Conservation (phyloP, 2,797 vertebrate genomes). For the Tragopan temminckii region DNA sequence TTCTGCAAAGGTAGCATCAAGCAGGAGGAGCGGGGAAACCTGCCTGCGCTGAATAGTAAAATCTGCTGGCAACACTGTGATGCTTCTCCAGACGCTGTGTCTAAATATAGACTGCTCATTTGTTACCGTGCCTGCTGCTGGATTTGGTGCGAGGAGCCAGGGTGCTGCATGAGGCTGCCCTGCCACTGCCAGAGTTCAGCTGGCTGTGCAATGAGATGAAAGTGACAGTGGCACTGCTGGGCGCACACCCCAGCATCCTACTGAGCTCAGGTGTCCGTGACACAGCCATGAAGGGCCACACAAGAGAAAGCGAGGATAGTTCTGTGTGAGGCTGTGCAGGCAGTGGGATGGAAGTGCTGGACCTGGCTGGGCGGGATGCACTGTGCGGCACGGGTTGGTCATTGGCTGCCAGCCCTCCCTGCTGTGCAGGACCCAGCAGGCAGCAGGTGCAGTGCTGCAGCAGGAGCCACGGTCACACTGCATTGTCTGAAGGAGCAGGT, state of each 20-base stretch:
- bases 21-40: slow-evolving; percentile 49
- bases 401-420: neutral
- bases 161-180: neutral
- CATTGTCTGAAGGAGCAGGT: neutral
- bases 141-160: neutral
- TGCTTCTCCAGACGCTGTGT: slow-evolving; percentile 49
- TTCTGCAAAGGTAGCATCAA: slow-evolving; percentile 45
- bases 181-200: neutral
- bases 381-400: neutral
- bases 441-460: neutral
- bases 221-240: too few species aligned
- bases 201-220: neutral
- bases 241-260: neutral
- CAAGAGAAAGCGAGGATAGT: neutral
- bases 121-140: slow-evolving; percentile 60
- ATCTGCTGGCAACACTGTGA: slow-evolving; percentile 48
- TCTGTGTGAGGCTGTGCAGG: neutral
- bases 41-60: slow-evolving; percentile 66
- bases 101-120: slow-evolving; percentile 79
- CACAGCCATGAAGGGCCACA: neutral
- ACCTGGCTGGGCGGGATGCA: neutral
- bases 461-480: neutral
- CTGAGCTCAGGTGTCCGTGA: neutral
- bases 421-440: neutral
- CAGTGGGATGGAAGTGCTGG: neutral